These are phyloP conservation scores for Plectropomus leopardus DNA, from an alignment of 2,113 vertebrate genomes.

Conservation along the genomic window DNA sequence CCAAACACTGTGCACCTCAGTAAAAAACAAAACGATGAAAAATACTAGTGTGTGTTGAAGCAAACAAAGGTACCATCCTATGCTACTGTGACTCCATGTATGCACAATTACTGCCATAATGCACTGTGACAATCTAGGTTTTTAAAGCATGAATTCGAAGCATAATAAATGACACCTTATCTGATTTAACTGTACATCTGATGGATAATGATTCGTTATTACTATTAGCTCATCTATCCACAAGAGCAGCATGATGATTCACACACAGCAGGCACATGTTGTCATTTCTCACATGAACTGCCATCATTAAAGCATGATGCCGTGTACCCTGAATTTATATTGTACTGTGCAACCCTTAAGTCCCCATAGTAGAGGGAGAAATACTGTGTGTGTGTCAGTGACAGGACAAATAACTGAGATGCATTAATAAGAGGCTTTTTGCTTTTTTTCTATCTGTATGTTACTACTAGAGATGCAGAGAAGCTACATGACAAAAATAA, in stretches of 20 bases:
- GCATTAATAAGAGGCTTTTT: constrained; percentile 37
- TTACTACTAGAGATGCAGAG: constrained; percentile 42
- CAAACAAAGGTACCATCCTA: not conserved
- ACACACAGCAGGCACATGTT: constrained; percentile 12
- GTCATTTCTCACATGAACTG: constrained; percentile 48
- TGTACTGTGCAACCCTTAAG: constrained; percentile 15
- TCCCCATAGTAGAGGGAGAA: constrained; percentile 25
- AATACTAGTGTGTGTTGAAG: not conserved
- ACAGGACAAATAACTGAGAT: constrained; percentile 32
- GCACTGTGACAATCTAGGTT: not conserved
- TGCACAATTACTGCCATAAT: not conserved
- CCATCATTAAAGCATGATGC: constrained; percentile 60
- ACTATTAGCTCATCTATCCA: constrained; percentile 7
- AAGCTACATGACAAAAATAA: constrained; percentile 23
- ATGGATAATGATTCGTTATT: constrained; percentile 9
- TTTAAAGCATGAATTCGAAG: constrained; percentile 13
- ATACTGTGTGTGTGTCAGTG: constrained; percentile 13
- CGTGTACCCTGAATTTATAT: constrained; percentile 52
- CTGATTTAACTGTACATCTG: not conserved
- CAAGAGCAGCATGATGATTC: constrained; percentile 21
- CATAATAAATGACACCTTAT: constrained; percentile 2
- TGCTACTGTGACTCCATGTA: not conserved
- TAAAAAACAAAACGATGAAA: not conserved
- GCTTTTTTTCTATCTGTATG: constrained; percentile 17
- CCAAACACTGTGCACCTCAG: not conserved